Evolutionary conservation across 2,797 vertebrate species (phyloP).

Genomic region (Sciaenops ocellatus): DNA sequence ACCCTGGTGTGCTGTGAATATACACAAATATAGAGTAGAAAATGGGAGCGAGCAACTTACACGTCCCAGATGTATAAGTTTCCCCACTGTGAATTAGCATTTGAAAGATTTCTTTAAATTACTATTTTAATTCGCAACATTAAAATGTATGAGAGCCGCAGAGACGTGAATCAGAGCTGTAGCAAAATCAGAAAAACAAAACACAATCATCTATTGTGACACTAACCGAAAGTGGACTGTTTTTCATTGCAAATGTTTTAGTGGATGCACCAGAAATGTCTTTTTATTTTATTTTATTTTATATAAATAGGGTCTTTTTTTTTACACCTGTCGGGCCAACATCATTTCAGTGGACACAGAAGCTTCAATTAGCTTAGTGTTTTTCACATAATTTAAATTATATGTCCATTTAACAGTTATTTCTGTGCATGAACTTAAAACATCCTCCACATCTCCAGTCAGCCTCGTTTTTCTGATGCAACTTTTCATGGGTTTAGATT

Average conservation of each 20-base stretch:
- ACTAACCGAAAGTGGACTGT: neutral
- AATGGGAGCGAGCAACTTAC: conserved; percentile 2
- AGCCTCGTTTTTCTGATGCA: neutral
- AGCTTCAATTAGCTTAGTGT: neutral
- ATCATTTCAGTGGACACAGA: neutral
- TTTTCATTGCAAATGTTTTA: neutral
- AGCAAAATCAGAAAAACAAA: conserved; percentile 23
- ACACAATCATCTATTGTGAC: neutral
- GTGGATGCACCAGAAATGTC: neutral
- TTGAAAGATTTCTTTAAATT: conserved; percentile 30
- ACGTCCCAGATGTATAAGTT: neutral
- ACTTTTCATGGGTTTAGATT: neutral
- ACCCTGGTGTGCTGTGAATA: conserved; percentile 9
- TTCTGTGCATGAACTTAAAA: neutral
- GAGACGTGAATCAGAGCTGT: conserved; percentile 27
- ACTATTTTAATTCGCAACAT: neutral
- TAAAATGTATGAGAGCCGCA: no score
- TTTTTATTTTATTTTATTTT: no score
- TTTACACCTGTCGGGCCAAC: neutral
- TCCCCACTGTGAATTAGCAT: conserved; percentile 29
- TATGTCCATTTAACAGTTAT: neutral
- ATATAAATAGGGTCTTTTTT: neutral
- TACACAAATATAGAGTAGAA: conserved; percentile 15
- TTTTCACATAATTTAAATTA: neutral
- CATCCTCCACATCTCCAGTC: neutral